Evolutionary conservation across 2,888 invertebrate species (phyloP), one percentile per base, ranked within the genome.

Genomic region (Clanis bilineata): DNA sequence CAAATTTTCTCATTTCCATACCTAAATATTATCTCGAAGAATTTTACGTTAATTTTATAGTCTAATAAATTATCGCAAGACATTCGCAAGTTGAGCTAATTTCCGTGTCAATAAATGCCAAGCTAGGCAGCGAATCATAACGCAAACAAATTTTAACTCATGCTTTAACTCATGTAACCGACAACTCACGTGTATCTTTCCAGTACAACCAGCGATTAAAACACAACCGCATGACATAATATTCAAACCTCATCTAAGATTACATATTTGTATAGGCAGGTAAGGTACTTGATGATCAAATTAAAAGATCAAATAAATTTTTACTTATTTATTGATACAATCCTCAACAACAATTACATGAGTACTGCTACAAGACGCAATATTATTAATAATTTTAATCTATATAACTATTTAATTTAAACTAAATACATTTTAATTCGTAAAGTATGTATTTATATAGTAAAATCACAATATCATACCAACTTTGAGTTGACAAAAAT

Each of bases 401-500:
- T 86, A 87, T 75, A 83, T 83, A 82, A 76, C 82, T 86, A 85
- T 82, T 83, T 76, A 84, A 79, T 82, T 82, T 82, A 82, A 84
- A 84, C 84, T 89, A 88, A 83, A 81, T 83, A 83, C 81, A 76
- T 79, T 85, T 83, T 83, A 85, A 83, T 85, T 86, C 86, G 83
- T 88, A 86, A 82, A 85, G 74, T 77, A 77, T 74, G 74, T 77
- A 80, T 69, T 75, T 77, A 74, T 85, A 84, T 84, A 81, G 85
- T 86, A 90, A n/a, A 90, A 92, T 90, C 90, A 91, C 91, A 91
- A 87, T 85, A 74, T 71, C 44, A 72, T 76, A 86, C 76, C 91
- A 92, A 91, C 91, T 91, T 90, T 86, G 62, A 91, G 91, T 90
- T 88, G 90, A 86, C 80, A 80, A 87, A n/a, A 88, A 83, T 77